Evolutionary conservation across 2,113 vertebrate species (phyloP).

Genomic region (Poicephalus meyeri): DNA sequence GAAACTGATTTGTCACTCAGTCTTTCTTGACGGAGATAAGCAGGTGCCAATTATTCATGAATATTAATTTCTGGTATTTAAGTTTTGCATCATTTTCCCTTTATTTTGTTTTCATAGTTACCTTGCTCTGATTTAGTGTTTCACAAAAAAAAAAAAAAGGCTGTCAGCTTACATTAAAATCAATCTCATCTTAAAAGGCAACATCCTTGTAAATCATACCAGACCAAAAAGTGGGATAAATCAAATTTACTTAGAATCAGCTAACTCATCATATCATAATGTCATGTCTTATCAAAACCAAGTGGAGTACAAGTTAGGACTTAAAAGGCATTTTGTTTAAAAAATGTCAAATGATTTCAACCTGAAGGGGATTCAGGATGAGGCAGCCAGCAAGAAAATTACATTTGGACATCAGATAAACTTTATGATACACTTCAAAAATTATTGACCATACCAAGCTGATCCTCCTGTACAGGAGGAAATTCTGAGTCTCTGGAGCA

Average conservation of each 20-base stretch:
- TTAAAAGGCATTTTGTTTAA: slow-evolving; percentile 57
- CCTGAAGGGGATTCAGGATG: slow-evolving; percentile 11
- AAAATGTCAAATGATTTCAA: slow-evolving; percentile 56
- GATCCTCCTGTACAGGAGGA: not conserved
- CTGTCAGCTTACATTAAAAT: slow-evolving; percentile 55
- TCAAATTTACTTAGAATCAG: slow-evolving; percentile 72
- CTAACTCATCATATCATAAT: slow-evolving; percentile 63
- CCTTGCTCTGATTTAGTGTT: slow-evolving; percentile 14
- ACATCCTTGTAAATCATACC: slow-evolving; percentile 58
- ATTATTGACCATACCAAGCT: slow-evolving; percentile 1
- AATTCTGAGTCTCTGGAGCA: slow-evolving; percentile 27
- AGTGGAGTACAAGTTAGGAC: slow-evolving; percentile 54
- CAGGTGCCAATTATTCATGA: not conserved
- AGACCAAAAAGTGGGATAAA: slow-evolving; percentile 52
- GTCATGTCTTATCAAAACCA: slow-evolving; percentile 64
- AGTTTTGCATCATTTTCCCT: not conserved
- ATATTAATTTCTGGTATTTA: not conserved
- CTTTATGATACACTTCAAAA: slow-evolving; percentile 40
- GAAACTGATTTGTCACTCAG: not conserved
- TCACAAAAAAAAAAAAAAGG: not conserved
- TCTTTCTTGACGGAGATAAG: not conserved
- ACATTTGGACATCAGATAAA: slow-evolving; percentile 38
- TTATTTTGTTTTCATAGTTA: not conserved
- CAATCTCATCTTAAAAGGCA: slow-evolving; percentile 56
- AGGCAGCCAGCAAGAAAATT: slow-evolving; percentile 10